These are phyloP conservation scores for Nannospalax galili DNA, from an alignment of 2,113 vertebrate species.

Conservation along the genomic window DNA sequence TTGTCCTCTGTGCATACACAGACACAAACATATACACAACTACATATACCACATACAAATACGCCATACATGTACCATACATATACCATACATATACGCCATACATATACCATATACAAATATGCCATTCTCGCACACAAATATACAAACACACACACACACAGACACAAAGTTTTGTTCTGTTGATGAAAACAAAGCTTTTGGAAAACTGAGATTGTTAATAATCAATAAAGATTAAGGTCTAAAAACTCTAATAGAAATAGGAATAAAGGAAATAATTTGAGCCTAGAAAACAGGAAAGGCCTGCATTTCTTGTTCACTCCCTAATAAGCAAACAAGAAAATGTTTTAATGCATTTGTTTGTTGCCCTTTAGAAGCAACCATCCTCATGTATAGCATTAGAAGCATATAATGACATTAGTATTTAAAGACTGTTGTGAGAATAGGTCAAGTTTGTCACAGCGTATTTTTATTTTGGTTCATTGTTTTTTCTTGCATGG, in stretches of 20 bases:
- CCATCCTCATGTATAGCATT: not conserved
- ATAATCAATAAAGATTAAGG: not conserved
- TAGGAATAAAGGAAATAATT: not conserved
- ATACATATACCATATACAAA: not conserved
- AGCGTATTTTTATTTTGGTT: constrained; percentile 6
- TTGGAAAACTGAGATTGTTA: not conserved
- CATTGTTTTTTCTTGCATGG: not conserved
- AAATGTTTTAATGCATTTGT: not conserved
- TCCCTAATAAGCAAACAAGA: not conserved
- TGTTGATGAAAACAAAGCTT: not conserved
- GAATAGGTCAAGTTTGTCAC: constrained; percentile 32
- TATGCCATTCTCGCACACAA: too few species aligned
- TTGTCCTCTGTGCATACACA: not conserved
- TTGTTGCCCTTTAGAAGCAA: not conserved
- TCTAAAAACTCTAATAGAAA: not conserved
- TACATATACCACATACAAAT: too few species aligned
- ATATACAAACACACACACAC: not conserved
- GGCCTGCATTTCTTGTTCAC: not conserved
- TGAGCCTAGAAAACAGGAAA: not conserved
- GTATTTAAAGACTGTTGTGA: not conserved
- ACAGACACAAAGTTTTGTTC: not conserved
- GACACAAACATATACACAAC: too few species aligned
- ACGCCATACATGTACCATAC: not conserved
- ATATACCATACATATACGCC: not conserved
- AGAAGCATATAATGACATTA: constrained; percentile 38